Conservation (phyloP, 2,113 vertebrate species). For the Beaufortia kweichowensis region DNA sequence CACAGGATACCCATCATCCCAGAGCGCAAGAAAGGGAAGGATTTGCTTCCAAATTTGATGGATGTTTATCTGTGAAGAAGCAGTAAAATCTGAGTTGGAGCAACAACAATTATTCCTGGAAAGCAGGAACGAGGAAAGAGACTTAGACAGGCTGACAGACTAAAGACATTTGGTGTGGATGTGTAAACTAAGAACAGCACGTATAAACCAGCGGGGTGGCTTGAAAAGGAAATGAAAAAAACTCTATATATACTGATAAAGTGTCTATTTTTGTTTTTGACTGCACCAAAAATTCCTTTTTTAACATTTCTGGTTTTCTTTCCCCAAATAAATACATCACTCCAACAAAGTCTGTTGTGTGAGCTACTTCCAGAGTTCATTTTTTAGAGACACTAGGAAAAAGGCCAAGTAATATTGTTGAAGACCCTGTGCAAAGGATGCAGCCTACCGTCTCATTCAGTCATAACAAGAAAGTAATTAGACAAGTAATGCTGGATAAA, state of each 20-base stretch:
- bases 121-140: slow-evolving; percentile 10
- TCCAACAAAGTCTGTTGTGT: slow-evolving; percentile 20
- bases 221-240: slow-evolving; percentile 4
- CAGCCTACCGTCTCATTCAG: slow-evolving; percentile 46
- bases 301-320: not conserved
- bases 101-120: slow-evolving; percentile 40
- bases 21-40: not conserved
- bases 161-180: slow-evolving; percentile 36
- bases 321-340: slow-evolving; percentile 22
- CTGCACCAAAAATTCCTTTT: slow-evolving; percentile 14
- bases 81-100: slow-evolving; percentile 1
- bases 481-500: slow-evolving; percentile 52
- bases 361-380: slow-evolving; percentile 40
- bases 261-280: slow-evolving; percentile 2
- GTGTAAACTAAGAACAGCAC: slow-evolving; percentile 41
- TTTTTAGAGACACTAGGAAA: slow-evolving; percentile 39
- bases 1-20: not conserved
- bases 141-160: slow-evolving; percentile 28
- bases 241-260: not conserved
- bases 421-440: slow-evolving; percentile 40
- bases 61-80: slow-evolving; percentile 23
- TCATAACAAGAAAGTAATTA: slow-evolving; percentile 57
- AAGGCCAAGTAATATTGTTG: slow-evolving; percentile 35
- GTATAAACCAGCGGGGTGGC: slow-evolving; percentile 19
- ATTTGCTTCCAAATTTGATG: not conserved